These are phyloP conservation scores for Botia kubotai DNA, from an alignment of 2,797 vertebrate genomes.

Conservation along the genomic window DNA sequence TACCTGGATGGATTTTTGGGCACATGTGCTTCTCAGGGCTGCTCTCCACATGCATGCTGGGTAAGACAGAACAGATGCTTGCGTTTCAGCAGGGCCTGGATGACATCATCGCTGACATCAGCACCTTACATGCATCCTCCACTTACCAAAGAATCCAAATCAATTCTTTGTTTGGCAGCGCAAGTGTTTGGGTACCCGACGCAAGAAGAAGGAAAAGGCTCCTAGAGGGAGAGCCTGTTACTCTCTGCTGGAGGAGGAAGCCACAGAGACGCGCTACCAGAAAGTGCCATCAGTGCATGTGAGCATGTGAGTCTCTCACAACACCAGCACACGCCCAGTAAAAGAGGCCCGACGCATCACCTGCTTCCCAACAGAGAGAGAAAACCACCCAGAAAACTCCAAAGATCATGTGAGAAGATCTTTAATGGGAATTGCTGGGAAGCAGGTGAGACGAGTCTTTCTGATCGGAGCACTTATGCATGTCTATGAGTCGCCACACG, in stretches of 20 bases:
- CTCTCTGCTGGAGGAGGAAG: constrained; percentile 67
- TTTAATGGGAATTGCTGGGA: constrained; percentile 54
- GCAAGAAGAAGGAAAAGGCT: constrained; percentile 11
- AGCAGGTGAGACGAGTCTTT: constrained; percentile 59
- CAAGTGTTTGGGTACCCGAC: constrained; percentile 52
- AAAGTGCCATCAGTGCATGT: not conserved
- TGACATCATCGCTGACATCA: constrained; percentile 66
- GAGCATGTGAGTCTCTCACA: constrained; percentile 10
- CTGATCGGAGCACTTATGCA: constrained; percentile 50
- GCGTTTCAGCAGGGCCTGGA: constrained; percentile 34
- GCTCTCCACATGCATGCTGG: constrained; percentile 65
- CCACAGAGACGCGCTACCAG: constrained; percentile 56
- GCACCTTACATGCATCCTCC: constrained; percentile 71
- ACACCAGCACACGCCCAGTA: constrained; percentile 25
- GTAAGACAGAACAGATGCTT: constrained; percentile 68
- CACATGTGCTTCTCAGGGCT: constrained; percentile 24
- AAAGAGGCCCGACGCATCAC: constrained; percentile 39
- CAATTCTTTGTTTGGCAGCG: constrained; percentile 76
- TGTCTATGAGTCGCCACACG: constrained; percentile 63
- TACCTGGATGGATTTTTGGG: not conserved
- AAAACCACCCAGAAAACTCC: not conserved
- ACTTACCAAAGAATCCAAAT: constrained; percentile 85
- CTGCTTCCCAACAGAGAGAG: constrained; percentile 43
- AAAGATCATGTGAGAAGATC: not conserved
- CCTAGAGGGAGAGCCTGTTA: constrained; percentile 23